Evolutionary conservation across 92 coral and sea anemone genomes (phyloP), one percentile per base, ranked within the genome.

Genomic region (Ricordea florida): DNA sequence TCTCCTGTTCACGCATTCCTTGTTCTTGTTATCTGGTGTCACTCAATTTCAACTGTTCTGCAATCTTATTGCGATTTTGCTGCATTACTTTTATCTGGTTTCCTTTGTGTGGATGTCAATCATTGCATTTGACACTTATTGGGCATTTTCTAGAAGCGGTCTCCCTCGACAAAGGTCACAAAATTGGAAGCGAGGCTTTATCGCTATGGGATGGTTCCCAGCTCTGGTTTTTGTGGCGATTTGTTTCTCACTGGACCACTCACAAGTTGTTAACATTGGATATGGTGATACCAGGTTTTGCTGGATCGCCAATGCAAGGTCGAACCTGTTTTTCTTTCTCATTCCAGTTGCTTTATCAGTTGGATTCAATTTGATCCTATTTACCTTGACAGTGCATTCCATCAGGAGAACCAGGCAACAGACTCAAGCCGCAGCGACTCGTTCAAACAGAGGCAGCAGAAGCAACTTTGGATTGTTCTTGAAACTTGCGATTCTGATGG

Each of bases 71-170:
- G 86, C 97, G 10, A 78, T 63, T 4, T 27, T 83, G 22, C 70
- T 67, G 22, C 96, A 90, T 42, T 81, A 60, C 25, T 52, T 71
- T 28, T 63, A 66, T 46, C 60, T 90, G 21, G 82, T 81, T 17
- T 86, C 80, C 21, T 90, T 90, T 52, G 67, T 59, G 5, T 81
- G 92, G 86, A 86, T 86, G 87, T 71, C 89, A 16, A 46, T 86
- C 25, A 86, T 90, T 26, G 96, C 96, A 22, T 69, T 85, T 60
- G 78, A 69, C 72, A 90, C 92, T 16, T 90, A 85, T 69, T 43
- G 57, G 52, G 77, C 82, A 18, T 90, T 90, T 36, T 84, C 89
- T 3, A 64, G 26, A 16, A 43, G 29, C 17, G 36, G 76, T 22
- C 31, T 51, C 15, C 7, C 51, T 9, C 61, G 81, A 4, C 56